Base-by-base conservation (phyloP, 2,888 invertebrate genomes). In the Drosophila atripex region DNA sequence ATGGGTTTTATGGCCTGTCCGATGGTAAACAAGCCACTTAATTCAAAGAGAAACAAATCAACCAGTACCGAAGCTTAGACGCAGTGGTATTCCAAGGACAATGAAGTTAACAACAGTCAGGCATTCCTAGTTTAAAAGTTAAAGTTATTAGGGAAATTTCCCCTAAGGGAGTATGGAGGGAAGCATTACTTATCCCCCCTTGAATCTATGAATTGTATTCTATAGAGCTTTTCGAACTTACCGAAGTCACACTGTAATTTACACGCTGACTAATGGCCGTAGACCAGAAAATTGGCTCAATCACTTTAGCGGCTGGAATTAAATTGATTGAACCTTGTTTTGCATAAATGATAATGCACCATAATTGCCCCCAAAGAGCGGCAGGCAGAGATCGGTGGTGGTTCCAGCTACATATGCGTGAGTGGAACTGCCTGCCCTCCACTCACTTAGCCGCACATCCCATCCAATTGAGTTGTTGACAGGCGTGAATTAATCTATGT, bases 1-100 rank as follows among this genome's bases (percentile, higher is more conserved):
- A 25, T 49, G 45, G 47, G 39, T 70, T 64, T 61, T 69, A 61
- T 68, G 52, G 55, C 50, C 55, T 43, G 47, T 54, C 71, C 75
- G 66, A 78, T 80, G 66, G 68, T 76, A 75, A 80, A 78, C 82
- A 80, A 71, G 71, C 69, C 76, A 80, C 79, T 84, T 84, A 71
- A 60, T 71, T 57, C 64, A 71, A 51, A 59, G 75, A 75, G 68
- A 79, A 80, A 77, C 55, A 69, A 60, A 51, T 69, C 63, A 56
- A 76, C 25, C 59, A 51, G 52, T 66, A 72, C 28, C 56, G 56
- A 49, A 28, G 51, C 51, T 16, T 23, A 71, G 45, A 65, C 76
- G 66, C 57, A 59, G 9, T 5, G 76, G 78, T 45, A 76, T 51
- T 63, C 71, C 82, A 82, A 82, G 82, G 82, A 82, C 83, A 77